Percentiles rank a stretch among this genome's conserved stretches.
phyloP scores from a whole-genome alignment of 1,140 invertebrate species.

The Drosophila elegans region DNA sequence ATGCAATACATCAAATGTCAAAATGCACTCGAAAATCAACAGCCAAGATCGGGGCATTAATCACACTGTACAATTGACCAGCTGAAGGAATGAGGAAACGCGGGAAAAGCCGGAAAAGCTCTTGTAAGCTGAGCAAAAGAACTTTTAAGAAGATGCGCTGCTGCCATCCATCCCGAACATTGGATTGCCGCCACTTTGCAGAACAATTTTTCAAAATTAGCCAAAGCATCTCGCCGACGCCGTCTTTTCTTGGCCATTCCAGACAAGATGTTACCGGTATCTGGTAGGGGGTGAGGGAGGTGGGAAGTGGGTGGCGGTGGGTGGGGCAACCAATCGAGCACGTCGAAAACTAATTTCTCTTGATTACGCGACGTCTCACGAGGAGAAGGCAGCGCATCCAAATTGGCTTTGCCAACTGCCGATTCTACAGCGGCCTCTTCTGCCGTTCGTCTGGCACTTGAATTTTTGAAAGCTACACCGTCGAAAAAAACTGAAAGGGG shows the following conservation, averaged over 20 bases:
- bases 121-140: constrained; percentile 28
- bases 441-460: constrained; percentile 37
- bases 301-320: constrained; percentile 3
- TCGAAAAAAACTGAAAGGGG: background rate
- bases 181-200: constrained; percentile 58
- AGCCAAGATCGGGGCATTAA: constrained; percentile 74
- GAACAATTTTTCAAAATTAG: constrained; percentile 84
- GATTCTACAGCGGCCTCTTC: constrained; percentile 2
- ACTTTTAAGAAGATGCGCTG: constrained; percentile 56
- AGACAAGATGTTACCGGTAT: constrained; percentile 37
- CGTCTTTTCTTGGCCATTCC: constrained; percentile 27
- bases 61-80: constrained; percentile 68
- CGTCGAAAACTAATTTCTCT: constrained; percentile 84
- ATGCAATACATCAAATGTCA: constrained; percentile 82
- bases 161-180: constrained; percentile 27
- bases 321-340: constrained; percentile 67
- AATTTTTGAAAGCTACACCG: constrained; percentile 38
- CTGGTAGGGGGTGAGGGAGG: constrained; percentile 3
- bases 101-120: constrained; percentile 29
- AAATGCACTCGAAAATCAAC: constrained; percentile 79
- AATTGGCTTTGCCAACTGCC: constrained; percentile 68
- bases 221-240: constrained; percentile 49
- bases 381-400: constrained; percentile 38
- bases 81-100: constrained; percentile 1
- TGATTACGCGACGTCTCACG: constrained; percentile 64